Conservation (phyloP, 2,113 vertebrate genomes). For the Holacanthus passer region DNA sequence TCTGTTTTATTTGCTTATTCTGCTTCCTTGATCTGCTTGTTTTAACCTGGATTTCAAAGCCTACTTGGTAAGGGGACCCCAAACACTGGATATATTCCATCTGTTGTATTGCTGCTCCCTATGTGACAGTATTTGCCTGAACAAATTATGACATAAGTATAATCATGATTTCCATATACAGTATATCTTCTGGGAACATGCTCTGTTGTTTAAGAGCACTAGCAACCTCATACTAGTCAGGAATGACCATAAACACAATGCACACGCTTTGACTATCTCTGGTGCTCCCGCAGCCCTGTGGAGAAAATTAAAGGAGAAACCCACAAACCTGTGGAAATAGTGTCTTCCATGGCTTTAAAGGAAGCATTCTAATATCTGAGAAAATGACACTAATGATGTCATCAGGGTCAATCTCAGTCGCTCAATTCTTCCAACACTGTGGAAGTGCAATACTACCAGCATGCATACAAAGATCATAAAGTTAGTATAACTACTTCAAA, state of each 20-base stretch:
- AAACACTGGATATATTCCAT: no score
- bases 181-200: background rate
- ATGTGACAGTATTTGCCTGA: no score
- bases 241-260: background rate
- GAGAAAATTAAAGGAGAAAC: no score
- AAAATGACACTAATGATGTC: background rate
- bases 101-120: background rate
- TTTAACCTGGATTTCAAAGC: background rate
- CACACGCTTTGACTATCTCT: no score
- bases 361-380: no score
- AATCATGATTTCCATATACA: background rate
- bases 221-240: background rate
- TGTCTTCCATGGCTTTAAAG: no score
- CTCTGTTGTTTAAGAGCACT: background rate
- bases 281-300: no score
- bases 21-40: no score
- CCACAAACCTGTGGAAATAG: no score
- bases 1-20: background rate
- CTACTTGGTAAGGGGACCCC: background rate
- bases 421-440: no score
- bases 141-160: background rate
- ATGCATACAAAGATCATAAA: background rate
- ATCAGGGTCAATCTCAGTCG: background rate
- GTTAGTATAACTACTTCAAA: background rate
- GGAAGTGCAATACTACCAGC: background rate